Base-by-base conservation (phyloP, 2,113 vertebrate genomes). In the Hippocampus guttulatus region DNA sequence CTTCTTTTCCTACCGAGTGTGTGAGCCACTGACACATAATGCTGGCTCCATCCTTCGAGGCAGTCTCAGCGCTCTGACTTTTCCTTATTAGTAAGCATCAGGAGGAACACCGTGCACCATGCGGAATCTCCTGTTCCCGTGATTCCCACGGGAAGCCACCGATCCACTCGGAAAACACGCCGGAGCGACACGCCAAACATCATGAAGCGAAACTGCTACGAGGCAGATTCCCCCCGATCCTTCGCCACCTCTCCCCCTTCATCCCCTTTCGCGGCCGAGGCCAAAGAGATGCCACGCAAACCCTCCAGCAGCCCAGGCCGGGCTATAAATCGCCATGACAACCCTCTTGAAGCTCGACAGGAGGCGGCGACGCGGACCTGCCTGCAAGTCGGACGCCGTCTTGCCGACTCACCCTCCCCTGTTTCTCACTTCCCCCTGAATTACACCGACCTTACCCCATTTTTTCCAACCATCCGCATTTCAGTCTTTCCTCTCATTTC, bases 1-100 rank as follows among this genome's bases (percentile, higher is more conserved):
- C 15, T 15, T 30, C 27, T 14, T 33, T 25, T 33, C 27, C 16
- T 38, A 8, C 58, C 15, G 3, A 23, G 52, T 23, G 27, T 16
- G 40, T 16, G 63, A 64, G 40, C 63, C 40, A 64, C 40, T 64
- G 11, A 64, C 21, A 43, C 63, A 38, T 38, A 23, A 25, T 64
- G 43, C 21, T 5, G 11, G 38, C 62, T 6, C 16, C 58, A 30
- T 33, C 58, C 30, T 30, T 43, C 5, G n/a, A 45, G 40, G 2
- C 23, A 43, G 40, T 64, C 21, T 6, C 63, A 14, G 21, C 14
- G 63, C 40, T 63, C 18, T 40, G 18, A 41, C 61, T 43, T 64
- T 64, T 25, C 63, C 63, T 64, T 64, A 23, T 64, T 64, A 64
- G 63, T 23, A 43, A 45, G 63, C 63, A 45, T 64, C 21, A 23